Conservation (phyloP, 2,113 vertebrate genomes). For the Ophiodon elongatus region DNA sequence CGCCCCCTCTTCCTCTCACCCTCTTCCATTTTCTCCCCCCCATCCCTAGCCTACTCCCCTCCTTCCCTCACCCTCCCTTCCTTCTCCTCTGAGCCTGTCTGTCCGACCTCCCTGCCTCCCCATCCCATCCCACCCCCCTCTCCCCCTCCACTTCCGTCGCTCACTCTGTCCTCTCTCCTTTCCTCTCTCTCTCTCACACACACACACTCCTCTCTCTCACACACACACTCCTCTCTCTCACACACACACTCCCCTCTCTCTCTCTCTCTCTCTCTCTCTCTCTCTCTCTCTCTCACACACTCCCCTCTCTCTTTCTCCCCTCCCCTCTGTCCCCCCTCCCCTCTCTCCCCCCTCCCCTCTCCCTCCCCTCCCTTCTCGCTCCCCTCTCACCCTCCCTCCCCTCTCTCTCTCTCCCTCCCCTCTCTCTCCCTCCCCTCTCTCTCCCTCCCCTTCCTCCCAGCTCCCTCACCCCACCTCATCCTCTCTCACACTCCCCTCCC, state of each 20-base stretch:
- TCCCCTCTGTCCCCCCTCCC: constrained; percentile 20
- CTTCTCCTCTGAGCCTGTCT: constrained; percentile 49
- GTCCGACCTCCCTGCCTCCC: constrained; percentile 58
- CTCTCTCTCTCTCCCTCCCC: constrained; percentile 29
- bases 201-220: neutral
- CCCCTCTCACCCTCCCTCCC: constrained; percentile 47
- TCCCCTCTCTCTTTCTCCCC: constrained; percentile 19
- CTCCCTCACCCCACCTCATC: constrained; percentile 9
- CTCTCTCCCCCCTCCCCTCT: constrained; percentile 43
- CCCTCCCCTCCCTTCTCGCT: constrained; percentile 47
- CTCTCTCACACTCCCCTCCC: constrained; percentile 31
- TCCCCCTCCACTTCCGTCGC: constrained; percentile 15
- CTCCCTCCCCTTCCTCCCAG: neutral
- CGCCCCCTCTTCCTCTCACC: constrained; percentile 56
- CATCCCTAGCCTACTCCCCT: constrained; percentile 5
- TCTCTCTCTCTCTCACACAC: constrained; percentile 27
- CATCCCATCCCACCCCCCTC: constrained; percentile 23
- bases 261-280: constrained; percentile 27
- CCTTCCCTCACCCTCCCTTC: constrained; percentile 27
- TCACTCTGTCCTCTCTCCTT: constrained; percentile 9
- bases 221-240: constrained; percentile 12
- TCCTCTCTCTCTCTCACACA: constrained; percentile 10
- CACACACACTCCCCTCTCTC: constrained; percentile 24
- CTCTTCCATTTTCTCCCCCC: constrained; percentile 39
- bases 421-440: constrained; percentile 17